These are phyloP conservation scores for Portunus trituberculatus DNA, from an alignment of 1,140 invertebrate species.

Conservation along the genomic window DNA sequence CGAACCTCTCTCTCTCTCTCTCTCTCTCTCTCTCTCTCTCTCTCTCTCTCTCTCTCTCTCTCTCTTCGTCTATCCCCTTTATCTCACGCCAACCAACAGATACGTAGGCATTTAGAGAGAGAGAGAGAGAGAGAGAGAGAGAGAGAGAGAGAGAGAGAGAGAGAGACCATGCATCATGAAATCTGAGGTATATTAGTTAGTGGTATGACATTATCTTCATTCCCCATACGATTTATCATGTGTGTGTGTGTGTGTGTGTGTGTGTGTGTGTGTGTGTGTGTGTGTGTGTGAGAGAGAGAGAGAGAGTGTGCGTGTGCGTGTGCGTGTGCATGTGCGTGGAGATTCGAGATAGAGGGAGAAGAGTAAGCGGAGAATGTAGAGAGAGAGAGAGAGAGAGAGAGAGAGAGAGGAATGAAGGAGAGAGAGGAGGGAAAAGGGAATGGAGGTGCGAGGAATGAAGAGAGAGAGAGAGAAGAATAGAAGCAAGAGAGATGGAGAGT, in stretches of 20 bases:
- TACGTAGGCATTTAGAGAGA: background rate
- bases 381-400: background rate
- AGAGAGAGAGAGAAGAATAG: background rate
- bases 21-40: too few species aligned
- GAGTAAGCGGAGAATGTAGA: background rate
- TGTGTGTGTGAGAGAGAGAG: background rate
- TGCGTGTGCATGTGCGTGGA: background rate
- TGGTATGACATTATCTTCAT: too few species aligned
- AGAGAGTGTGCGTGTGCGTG: background rate
- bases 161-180: too few species aligned
- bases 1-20: background rate
- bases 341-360: background rate
- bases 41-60: too few species aligned
- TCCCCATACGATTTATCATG: background rate
- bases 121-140: constrained; percentile 8
- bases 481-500: background rate
- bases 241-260: background rate
- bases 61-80: too few species aligned
- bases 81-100: too few species aligned
- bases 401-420: background rate
- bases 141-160: background rate
- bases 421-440: background rate
- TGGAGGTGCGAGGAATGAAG: too few species aligned
- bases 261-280: constrained; percentile 3
- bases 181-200: too few species aligned